These are phyloP conservation scores for Matsumyia berberina DNA, from an alignment of 2,888 invertebrate species.

Conservation along the genomic window DNA sequence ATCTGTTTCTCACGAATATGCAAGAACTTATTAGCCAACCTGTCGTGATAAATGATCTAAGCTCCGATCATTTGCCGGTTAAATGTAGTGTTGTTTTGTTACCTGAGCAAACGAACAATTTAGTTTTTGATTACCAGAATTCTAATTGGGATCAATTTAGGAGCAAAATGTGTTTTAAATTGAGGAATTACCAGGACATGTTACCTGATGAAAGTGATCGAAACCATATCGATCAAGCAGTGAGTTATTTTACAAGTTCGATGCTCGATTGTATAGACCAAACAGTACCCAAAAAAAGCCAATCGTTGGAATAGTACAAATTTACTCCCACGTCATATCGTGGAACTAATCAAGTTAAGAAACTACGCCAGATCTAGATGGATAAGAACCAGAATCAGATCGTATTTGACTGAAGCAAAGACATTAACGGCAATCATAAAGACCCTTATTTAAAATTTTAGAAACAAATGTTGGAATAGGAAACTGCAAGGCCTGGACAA, in stretches of 20 bases:
- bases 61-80: background rate
- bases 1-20: background rate
- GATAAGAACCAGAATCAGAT: background rate
- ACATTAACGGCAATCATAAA: background rate
- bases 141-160: background rate
- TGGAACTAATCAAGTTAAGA: background rate
- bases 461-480: background rate
- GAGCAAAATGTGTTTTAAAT: background rate
- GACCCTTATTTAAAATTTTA: background rate
- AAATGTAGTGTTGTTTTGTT: background rate
- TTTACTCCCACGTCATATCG: background rate
- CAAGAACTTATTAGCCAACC: constrained; percentile 8
- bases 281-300: background rate
- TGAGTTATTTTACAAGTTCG: background rate
- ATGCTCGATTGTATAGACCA: background rate
- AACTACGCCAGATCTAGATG: background rate
- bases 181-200: background rate
- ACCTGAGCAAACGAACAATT: background rate
- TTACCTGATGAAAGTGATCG: background rate
- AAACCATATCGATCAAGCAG: background rate
- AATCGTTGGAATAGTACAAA: too few relatives aligned
- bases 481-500: background rate
- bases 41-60: background rate
- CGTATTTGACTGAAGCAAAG: background rate
- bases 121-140: background rate